phyloP scores from a whole-genome alignment of 1,140 invertebrate genomes.

The Melitaea cinxia region DNA sequence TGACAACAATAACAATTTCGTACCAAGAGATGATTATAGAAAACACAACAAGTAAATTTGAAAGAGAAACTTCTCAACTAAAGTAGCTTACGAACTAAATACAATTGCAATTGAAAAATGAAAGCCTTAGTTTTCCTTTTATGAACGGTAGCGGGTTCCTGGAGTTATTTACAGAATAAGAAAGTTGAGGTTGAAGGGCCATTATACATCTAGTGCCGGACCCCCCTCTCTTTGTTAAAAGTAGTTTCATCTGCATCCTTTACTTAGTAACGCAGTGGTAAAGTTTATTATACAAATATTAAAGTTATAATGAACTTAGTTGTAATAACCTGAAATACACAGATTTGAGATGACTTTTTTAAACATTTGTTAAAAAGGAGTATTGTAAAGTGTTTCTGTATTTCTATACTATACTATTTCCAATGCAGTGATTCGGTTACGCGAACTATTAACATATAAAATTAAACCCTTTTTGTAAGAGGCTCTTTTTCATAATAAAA shows the following conservation, averaged over 20 bases:
- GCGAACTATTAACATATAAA: too few species aligned
- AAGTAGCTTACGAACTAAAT: conserved; percentile 16
- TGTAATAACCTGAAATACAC: too few species aligned
- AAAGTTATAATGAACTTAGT: too few species aligned
- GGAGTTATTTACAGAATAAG: conserved; percentile 17
- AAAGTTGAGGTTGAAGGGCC: conserved; percentile 14
- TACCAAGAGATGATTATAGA: neutral
- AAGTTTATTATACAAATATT: neutral
- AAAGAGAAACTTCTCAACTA: conserved; percentile 6
- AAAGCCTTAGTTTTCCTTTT: conserved; percentile 17
- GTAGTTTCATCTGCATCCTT: conserved; percentile 8
- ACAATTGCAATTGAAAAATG: conserved; percentile 23
- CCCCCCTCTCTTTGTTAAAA: neutral
- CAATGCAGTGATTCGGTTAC: too few species aligned
- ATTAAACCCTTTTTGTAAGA: too few species aligned
- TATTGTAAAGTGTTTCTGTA: too few species aligned
- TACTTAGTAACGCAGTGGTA: neutral
- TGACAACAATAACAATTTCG: neutral
- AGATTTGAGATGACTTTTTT: too few species aligned
- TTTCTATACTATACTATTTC: too few species aligned
- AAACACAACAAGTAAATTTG: neutral
- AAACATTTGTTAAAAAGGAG: too few species aligned
- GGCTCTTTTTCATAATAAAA: too few species aligned
- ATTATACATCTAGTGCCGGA: conserved; percentile 16
- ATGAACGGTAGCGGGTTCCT: conserved; percentile 12